These are phyloP conservation scores for Odontamblyopus rebecca DNA, from an alignment of 2,797 vertebrate genomes.

Conservation along the genomic window DNA sequence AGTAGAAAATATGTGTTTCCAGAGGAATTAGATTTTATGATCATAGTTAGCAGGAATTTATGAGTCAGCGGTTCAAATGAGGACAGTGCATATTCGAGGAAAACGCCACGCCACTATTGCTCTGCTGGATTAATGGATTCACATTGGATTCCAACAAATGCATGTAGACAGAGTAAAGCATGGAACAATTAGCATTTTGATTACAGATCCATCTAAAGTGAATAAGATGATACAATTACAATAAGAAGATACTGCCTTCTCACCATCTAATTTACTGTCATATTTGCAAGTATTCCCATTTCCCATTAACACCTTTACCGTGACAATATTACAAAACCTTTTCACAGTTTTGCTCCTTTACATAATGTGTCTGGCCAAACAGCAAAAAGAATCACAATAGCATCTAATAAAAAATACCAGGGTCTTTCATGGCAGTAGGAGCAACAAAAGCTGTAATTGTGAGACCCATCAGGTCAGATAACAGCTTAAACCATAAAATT, in stretches of 20 bases:
- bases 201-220: not conserved
- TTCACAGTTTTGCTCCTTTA: not conserved
- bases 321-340: too few species aligned
- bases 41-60: conserved; percentile 32
- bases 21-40: conserved; percentile 35
- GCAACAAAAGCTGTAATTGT: not conserved
- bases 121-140: not conserved
- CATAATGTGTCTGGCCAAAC: not conserved
- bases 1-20: conserved; percentile 27
- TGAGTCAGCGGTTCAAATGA: conserved; percentile 29
- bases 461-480: not conserved
- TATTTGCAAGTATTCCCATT: too few species aligned
- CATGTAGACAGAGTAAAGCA: not conserved
- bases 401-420: conserved; percentile 1
- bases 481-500: not conserved
- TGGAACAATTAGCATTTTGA: not conserved
- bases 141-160: not conserved
- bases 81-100: conserved; percentile 17
- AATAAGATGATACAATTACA: not conserved
- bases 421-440: not conserved
- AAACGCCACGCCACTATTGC: conserved; percentile 4
- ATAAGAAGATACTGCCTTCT: not conserved
- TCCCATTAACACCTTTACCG: too few species aligned
- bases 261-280: not conserved
- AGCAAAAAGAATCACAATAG: not conserved